Evolutionary conservation across 2,888 invertebrate genomes (phyloP).

Genomic region (Cheilosia vernalis): DNA sequence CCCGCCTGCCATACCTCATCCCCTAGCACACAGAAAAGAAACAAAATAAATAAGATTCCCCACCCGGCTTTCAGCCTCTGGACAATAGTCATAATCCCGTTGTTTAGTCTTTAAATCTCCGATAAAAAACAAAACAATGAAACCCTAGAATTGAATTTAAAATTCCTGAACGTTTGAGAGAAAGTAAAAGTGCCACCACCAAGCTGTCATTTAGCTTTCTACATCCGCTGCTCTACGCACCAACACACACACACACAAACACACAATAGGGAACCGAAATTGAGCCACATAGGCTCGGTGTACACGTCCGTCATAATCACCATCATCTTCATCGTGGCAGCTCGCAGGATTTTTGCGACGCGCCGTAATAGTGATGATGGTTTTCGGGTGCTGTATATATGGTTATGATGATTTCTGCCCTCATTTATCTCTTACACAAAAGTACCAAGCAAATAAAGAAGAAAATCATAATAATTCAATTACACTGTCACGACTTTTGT

Average conservation of each 20-base stretch:
- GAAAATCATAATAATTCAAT: constrained; percentile 75
- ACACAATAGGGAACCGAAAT: constrained; percentile 29
- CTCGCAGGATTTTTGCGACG: constrained; percentile 40
- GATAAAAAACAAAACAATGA: constrained; percentile 12
- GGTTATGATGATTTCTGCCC: constrained; percentile 69
- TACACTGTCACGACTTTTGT: constrained; percentile 75
- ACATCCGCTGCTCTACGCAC: constrained; percentile 14
- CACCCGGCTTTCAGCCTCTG: constrained; percentile 3
- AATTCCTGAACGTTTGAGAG: constrained; percentile 57
- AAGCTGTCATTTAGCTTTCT: constrained; percentile 58
- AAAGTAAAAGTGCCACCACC: constrained; percentile 62
- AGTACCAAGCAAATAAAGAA: constrained; percentile 49
- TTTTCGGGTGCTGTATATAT: constrained; percentile 52
- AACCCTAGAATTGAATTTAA: constrained; percentile 52
- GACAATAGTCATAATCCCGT: constrained; percentile 52
- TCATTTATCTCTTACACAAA: constrained; percentile 67
- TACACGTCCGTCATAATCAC: constrained; percentile 46
- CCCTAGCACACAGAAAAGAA: too few relatives aligned
- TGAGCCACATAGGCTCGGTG: constrained; percentile 59
- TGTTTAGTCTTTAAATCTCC: constrained; percentile 24
- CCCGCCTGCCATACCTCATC: too few relatives aligned
- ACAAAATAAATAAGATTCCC: constrained; percentile 35
- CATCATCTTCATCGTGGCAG: constrained; percentile 28
- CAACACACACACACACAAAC: background rate
- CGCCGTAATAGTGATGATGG: constrained; percentile 17